Base-by-base conservation (phyloP, 2,113 vertebrate species). In the Struthio camelus region DNA sequence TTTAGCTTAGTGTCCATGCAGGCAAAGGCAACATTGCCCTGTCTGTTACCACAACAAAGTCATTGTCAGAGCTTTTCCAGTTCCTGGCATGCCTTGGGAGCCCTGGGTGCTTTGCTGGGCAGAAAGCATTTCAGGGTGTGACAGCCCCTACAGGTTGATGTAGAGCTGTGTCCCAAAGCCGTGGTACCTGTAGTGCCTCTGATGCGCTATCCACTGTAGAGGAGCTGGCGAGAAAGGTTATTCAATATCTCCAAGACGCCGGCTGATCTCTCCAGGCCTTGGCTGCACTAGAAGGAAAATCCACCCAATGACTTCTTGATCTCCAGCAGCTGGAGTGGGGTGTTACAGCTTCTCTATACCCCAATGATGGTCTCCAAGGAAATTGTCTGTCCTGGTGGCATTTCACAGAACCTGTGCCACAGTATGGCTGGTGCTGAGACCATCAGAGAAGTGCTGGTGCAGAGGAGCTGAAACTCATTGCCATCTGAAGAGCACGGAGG, bases 361-460 rank as follows among this genome's bases (percentile, higher is more conserved):
- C 61, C 64, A 82, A 69, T n/a, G 66, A 46, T 2, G 30, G 25
- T 40, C 48, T 90, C 78, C 87, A 78, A 80, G 48, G 53, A 56
- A 79, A 48, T 80, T 5, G 9, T 77, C 42, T 77, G 27, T 93
- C 56, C 54, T 4, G 4, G 56, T 88, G 90, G 89, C 58, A 71
- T 92, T 94, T 69, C 81, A 86, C n/a, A 87, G 76, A 88, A 67
- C 70, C 19, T 73, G 78, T 58, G 27, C 36, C 92, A 70, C 0
- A 0, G 28, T 6, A 7, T 54, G 88, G 86, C 50, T 93, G 84
- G 44, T 87, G 81, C 51, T 42, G 77, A 87, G 62, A 76, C 61
- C 69, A 85, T 50, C 64, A 81, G 89, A 79, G 94, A 97, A 94
- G 96, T 91, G 93, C 89, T 94, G 92, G 64, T 88, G 93, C 94